These are phyloP conservation scores for Castor canadensis DNA, from an alignment of 2,113 vertebrate species.

Conservation along the genomic window DNA sequence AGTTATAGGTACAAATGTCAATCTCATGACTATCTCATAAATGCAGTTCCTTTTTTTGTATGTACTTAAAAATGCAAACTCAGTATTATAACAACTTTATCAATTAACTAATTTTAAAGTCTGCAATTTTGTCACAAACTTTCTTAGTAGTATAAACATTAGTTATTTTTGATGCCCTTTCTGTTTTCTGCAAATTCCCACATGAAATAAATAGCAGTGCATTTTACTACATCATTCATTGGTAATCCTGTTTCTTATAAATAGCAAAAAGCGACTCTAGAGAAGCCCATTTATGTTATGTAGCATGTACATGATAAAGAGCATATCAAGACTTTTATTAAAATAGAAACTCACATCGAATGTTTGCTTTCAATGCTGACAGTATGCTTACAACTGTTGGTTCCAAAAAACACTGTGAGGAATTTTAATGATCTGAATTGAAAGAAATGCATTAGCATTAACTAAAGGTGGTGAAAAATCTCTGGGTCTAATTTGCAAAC, in stretches of 20 bases:
- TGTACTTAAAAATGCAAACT: conserved; percentile 16
- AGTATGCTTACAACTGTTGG: conserved; percentile 55
- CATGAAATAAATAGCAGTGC: conserved; percentile 51
- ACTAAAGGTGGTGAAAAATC: conserved; percentile 57
- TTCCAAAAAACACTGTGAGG: conserved; percentile 67
- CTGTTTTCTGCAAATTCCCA: conserved; percentile 50
- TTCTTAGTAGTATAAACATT: conserved; percentile 58
- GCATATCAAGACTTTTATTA: conserved; percentile 58
- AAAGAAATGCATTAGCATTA: conserved; percentile 58
- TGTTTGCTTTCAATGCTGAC: conserved; percentile 61
- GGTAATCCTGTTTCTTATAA: conserved; percentile 45
- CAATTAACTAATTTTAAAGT: conserved; percentile 54
- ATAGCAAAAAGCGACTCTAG: conserved; percentile 12
- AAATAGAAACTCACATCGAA: conserved; percentile 67
- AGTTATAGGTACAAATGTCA: not conserved
- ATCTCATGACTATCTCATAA: not conserved
- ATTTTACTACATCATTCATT: conserved; percentile 25
- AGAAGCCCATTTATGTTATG: conserved; percentile 44
- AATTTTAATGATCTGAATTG: conserved; percentile 74
- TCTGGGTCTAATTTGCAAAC: conserved; percentile 70
- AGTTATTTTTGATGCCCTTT: conserved; percentile 56
- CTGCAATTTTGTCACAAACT: conserved; percentile 47
- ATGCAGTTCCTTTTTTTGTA: not conserved
- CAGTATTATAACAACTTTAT: conserved; percentile 39
- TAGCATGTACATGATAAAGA: conserved; percentile 58